A percentile compares a stretch with the other conserved stretches of the same genome.
Conservation (phyloP, 2,113 vertebrate genomes). For the Centropus bengalensis region DNA sequence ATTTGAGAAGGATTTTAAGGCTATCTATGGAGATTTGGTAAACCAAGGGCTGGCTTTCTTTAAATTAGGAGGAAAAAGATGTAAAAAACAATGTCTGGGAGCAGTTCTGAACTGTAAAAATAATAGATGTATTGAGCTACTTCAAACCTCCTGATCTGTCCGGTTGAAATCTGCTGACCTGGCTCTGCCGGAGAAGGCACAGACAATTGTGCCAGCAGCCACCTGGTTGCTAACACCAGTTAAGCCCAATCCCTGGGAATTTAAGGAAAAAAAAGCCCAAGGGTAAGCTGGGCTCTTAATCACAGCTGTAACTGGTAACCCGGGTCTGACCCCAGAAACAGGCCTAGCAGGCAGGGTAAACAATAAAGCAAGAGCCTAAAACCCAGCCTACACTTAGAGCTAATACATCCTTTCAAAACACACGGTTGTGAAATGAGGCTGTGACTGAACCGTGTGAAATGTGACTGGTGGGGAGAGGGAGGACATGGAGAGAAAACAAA, state of each 20-base stretch:
- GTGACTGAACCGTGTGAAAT: not conserved
- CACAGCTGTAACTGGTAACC: slow-evolving; percentile 23
- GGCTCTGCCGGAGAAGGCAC: not conserved
- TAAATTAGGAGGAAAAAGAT: not conserved
- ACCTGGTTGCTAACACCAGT: not conserved
- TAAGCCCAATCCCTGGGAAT: not conserved
- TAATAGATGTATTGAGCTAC: not conserved
- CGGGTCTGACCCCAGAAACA: slow-evolving; percentile 39
- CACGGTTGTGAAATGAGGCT: not conserved
- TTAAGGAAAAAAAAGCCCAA: not conserved
- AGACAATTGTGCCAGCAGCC: not conserved
- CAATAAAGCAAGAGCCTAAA: slow-evolving; percentile 12
- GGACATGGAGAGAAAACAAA: not conserved
- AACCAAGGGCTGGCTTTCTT: not conserved
- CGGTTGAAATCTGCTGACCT: not conserved
- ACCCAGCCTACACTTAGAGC: not conserved
- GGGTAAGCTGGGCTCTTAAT: slow-evolving; percentile 36
- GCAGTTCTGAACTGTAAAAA: not conserved
- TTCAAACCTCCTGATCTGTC: not conserved
- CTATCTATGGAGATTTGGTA: not conserved
- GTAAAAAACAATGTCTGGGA: not conserved
- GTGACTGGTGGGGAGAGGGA: not conserved
- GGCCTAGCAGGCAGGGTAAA: slow-evolving; percentile 36
- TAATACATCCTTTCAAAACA: slow-evolving; percentile 4
- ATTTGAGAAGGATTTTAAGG: not conserved